phyloP scores from a whole-genome alignment of 2,113 vertebrate species.

The Tiliqua scincoides region DNA sequence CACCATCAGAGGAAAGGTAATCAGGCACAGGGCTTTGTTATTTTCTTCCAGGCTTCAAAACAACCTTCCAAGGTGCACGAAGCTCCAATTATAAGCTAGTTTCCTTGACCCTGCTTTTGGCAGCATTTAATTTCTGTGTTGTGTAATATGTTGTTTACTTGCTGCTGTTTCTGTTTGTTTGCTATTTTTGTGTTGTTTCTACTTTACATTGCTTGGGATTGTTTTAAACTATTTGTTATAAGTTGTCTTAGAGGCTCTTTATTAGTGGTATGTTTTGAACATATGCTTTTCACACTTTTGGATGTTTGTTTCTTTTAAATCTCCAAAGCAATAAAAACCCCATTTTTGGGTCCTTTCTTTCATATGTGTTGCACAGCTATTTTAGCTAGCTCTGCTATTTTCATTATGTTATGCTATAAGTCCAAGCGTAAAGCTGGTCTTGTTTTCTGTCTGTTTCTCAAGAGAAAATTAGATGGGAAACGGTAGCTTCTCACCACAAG shows the following conservation, averaged over 20 bases:
- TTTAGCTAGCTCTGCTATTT: background rate
- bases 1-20: too few relatives aligned
- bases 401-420: too few relatives aligned
- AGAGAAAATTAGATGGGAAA: background rate
- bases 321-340: accelerated
- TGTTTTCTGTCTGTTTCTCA: background rate
- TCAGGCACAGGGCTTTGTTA: too few relatives aligned
- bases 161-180: background rate
- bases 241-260: too few relatives aligned
- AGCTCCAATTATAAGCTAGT: too few relatives aligned
- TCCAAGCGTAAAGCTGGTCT: background rate
- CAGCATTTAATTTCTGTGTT: background rate
- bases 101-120: background rate
- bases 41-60: too few relatives aligned
- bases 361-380: background rate
- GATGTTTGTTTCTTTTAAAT: background rate
- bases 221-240: background rate
- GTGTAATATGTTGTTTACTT: background rate
- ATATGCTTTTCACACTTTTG: background rate
- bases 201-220: background rate
- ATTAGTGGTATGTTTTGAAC: too few relatives aligned
- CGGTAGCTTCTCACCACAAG: background rate
- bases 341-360: background rate
- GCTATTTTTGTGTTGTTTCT: background rate
- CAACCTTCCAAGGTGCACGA: too few relatives aligned